These are phyloP conservation scores for Idaea biselata DNA, from an alignment of 2,888 invertebrate species.

Conservation along the genomic window DNA sequence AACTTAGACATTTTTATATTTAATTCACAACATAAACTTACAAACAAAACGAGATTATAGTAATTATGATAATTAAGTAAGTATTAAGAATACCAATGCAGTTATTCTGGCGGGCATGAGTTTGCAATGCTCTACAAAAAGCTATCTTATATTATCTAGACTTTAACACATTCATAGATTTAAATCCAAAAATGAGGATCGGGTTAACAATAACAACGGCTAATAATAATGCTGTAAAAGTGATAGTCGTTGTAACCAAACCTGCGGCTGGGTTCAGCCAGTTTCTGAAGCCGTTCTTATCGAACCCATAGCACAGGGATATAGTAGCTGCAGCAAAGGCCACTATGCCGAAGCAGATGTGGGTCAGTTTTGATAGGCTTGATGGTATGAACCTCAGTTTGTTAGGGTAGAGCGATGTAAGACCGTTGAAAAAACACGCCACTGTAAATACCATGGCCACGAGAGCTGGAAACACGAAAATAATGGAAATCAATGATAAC, in stretches of 20 bases:
- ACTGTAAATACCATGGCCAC: conserved; percentile 49
- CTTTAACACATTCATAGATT: conserved; percentile 31
- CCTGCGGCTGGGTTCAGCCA: conserved; percentile 37
- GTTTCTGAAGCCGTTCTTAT: conserved; percentile 43
- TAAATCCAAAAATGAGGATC: conserved; percentile 41
- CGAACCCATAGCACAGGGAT: conserved; percentile 51
- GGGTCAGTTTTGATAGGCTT: conserved; percentile 42
- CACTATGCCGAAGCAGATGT: conserved; percentile 48
- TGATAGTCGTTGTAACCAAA: conserved; percentile 40
- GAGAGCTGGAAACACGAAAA: conserved; percentile 39
- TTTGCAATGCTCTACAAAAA: neutral
- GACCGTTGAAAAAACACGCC: conserved; percentile 42
- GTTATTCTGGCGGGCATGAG: neutral
- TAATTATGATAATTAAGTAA: neutral
- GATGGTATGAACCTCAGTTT: conserved; percentile 38
- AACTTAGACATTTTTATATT: no score
- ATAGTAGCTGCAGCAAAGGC: conserved; percentile 47
- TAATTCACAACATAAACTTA: neutral
- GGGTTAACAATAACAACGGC: conserved; percentile 53
- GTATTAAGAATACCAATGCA: neutral
- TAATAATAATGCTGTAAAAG: conserved; percentile 40
- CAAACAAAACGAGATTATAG: neutral
- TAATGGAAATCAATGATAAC: neutral
- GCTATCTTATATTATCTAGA: conserved; percentile 14
- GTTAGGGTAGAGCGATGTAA: conserved; percentile 44